phyloP scores from a whole-genome alignment of 2,888 invertebrate genomes.

The Boloria selene region DNA sequence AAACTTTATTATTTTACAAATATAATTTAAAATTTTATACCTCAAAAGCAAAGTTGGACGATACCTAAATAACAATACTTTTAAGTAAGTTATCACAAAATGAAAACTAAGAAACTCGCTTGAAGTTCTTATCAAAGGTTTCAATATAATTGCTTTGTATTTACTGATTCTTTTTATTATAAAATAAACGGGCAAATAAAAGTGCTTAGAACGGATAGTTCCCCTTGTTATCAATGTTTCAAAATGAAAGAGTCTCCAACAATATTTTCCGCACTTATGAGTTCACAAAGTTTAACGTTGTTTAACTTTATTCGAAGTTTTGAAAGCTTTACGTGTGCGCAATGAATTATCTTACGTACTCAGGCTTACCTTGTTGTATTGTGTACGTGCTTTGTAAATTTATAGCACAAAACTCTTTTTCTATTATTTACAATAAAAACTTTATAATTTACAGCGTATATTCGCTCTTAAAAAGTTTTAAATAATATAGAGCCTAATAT shows the following conservation, averaged over 20 bases:
- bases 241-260: constrained; percentile 49
- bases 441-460: not conserved
- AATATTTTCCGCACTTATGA: constrained; percentile 49
- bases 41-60: too few species aligned
- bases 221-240: constrained; percentile 39
- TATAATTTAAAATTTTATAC: too few species aligned
- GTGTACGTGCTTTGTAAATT: constrained; percentile 6
- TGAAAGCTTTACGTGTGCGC: constrained; percentile 42
- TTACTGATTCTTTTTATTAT: not conserved
- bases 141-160: not conserved
- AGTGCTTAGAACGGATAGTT: constrained; percentile 28
- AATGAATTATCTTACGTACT: constrained; percentile 51
- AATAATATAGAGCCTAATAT: not conserved
- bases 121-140: constrained; percentile 6
- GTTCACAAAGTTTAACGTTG: constrained; percentile 46
- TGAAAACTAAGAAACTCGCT: not conserved
- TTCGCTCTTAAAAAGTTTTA: too few species aligned
- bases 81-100: too few species aligned
- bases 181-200: constrained; percentile 17
- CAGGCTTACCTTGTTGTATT: constrained; percentile 13
- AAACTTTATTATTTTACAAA: too few species aligned
- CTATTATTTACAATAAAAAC: not conserved
- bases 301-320: constrained; percentile 55
- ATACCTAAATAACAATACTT: too few species aligned
- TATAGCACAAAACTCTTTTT: constrained; percentile 5